Evolutionary conservation across 2,113 vertebrate species (phyloP), one percentile per base, ranked within the genome.

Genomic region (Cercopithecus mona): DNA sequence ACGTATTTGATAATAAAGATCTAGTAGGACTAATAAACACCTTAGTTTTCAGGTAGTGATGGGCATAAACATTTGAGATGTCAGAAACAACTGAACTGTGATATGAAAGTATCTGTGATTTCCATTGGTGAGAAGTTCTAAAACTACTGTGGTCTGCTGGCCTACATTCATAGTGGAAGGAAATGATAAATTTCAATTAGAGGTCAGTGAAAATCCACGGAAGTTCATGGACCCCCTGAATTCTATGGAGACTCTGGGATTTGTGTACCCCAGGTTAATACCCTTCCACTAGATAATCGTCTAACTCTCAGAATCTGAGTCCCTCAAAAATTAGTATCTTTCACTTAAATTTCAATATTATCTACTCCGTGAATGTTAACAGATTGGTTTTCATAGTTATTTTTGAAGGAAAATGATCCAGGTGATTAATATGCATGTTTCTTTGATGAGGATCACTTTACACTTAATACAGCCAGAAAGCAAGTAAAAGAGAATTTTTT

Each of bases 371-470:
- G 72, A 88, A 97, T 97, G 50, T 22, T 83, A 97, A 96, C 68
- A 87, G 81, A 94, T 72, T 92, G 73, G 23, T 55, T 93, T 88
- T 94, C 72, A 90, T 50, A 64, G 61, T 88, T 92, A 93, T 95
- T 96, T 96, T 48, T 92, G 50, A 86, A 96, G 93, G 84, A 86
- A 89, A 75, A 64, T 52, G 66, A 96, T 87, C 64, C 84, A 84
- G 85, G 57, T 95, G 90, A 96, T 95, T 83, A 70, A 66, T 68
- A 30, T 90, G 82, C 25, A 52, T 75, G 81, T 80, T 91, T 97
- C 84, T 98, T 84, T 97, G 64, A 97, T 90, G n/a, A 92, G 80
- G 66, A 79, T 81, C 75, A 91, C 94, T 96, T 93, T 86, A 88
- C 0, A 3, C 52, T 78, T 86, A 92, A 87, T 40, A 93, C 25